phyloP scores from a whole-genome alignment of 2,797 vertebrate species.

The Leptodon cayanensis region DNA sequence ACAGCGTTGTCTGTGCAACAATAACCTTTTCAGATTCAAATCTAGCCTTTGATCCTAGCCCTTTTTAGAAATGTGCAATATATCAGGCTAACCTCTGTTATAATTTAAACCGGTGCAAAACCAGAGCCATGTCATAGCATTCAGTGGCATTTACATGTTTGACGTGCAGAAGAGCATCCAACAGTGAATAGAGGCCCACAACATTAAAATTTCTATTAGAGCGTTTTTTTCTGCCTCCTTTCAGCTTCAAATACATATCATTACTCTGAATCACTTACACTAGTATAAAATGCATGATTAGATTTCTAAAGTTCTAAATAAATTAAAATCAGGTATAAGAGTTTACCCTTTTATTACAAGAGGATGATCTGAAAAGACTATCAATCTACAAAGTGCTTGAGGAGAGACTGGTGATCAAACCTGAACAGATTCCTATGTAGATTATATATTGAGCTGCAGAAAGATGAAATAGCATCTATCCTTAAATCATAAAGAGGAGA shows the following conservation, averaged over 20 bases:
- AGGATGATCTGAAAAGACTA: background rate
- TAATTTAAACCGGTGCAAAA: conserved; percentile 12
- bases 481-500: background rate
- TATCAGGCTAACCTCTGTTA: conserved; percentile 1
- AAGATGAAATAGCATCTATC: background rate
- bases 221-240: background rate
- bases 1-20: background rate
- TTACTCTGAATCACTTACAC: background rate
- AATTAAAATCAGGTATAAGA: background rate
- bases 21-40: conserved; percentile 34
- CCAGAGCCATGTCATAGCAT: background rate
- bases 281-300: background rate
- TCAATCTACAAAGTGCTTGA: background rate
- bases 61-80: background rate
- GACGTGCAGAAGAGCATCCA: conserved; percentile 15
- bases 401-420: background rate
- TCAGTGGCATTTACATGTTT: conserved; percentile 15
- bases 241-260: background rate
- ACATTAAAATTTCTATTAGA: background rate
- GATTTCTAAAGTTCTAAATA: background rate
- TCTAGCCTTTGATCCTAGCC: conserved; percentile 2
- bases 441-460: background rate
- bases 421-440: background rate
- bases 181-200: background rate
- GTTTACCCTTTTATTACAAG: background rate